Evolutionary conservation across 2,888 invertebrate species (phyloP).

Genomic region (Dryobotodes eremita): DNA sequence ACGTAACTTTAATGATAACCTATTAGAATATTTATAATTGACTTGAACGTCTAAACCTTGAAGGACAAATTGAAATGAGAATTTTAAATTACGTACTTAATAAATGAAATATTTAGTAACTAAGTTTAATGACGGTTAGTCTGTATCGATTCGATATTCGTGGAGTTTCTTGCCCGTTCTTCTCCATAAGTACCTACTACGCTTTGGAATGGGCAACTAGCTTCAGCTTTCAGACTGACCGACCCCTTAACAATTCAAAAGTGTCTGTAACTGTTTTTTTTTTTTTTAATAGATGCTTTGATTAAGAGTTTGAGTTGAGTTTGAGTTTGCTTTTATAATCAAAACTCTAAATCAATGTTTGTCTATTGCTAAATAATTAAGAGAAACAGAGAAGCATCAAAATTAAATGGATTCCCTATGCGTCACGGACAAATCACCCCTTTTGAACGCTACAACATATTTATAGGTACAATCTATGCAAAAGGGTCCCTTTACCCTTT

Average conservation of each 20-base stretch:
- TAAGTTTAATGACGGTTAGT: not conserved
- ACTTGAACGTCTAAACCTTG: constrained; percentile 25
- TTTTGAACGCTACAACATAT: constrained; percentile 16
- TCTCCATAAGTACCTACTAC: no score
- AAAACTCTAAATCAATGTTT: not conserved
- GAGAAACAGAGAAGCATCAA: not conserved
- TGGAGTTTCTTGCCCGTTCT: no score
- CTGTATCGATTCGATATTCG: not conserved
- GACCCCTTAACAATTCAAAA: no score
- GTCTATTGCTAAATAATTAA: not conserved
- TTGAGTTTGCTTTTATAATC: no score
- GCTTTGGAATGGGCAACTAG: no score
- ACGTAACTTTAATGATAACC: not conserved
- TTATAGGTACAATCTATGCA: not conserved
- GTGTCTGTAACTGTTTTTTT: no score
- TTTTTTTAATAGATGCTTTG: no score
- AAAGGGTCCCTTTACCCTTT: constrained; percentile 32
- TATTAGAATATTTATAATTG: constrained; percentile 28
- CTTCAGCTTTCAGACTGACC: no score
- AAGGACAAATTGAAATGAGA: constrained; percentile 38
- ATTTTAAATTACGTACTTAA: constrained; percentile 15
- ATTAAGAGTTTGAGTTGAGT: no score
- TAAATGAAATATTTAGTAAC: constrained; percentile 1
- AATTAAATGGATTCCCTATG: constrained; percentile 1
- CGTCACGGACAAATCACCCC: constrained; percentile 15